These are phyloP conservation scores for Zoanthus solanderi DNA, from an alignment of 92 coral and sea anemone species.

Conservation along the genomic window DNA sequence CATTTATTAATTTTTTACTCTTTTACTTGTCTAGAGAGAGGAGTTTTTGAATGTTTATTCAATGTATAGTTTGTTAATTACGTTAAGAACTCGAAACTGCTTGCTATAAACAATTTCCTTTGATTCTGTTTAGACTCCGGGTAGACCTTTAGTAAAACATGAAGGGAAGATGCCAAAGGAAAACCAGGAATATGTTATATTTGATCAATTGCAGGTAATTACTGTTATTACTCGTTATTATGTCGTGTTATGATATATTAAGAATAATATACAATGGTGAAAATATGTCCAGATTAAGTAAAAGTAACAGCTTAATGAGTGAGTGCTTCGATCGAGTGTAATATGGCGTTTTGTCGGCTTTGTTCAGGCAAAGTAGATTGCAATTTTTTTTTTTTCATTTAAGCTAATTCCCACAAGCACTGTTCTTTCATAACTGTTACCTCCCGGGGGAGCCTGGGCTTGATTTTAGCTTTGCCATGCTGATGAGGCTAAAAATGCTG, in stretches of 20 bases:
- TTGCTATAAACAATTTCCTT: background rate
- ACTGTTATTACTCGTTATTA: background rate
- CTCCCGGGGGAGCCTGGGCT: no score
- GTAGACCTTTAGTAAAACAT: constrained; percentile 76
- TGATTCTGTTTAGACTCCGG: constrained; percentile 67
- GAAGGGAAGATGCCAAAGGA: constrained; percentile 49
- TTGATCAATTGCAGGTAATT: constrained; percentile 83
- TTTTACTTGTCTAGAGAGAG: no score
- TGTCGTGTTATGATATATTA: background rate
- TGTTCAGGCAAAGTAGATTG: background rate
- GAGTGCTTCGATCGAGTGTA: no score
- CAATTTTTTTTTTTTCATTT: no score
- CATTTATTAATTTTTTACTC: no score
- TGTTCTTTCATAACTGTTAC: no score
- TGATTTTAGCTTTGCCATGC: background rate
- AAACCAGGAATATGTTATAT: constrained; percentile 83
- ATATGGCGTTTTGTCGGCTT: background rate
- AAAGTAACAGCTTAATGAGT: no score
- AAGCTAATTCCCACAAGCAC: no score
- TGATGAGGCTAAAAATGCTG: background rate
- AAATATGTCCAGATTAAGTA: background rate
- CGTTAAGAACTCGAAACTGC: background rate
- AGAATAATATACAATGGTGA: background rate
- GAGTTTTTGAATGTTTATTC: no score
- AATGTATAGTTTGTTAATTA: no score